Evolutionary conservation across 2,797 vertebrate species (phyloP), one percentile per base, ranked within the genome.

Genomic region (Geotrypetes seraphini): DNA sequence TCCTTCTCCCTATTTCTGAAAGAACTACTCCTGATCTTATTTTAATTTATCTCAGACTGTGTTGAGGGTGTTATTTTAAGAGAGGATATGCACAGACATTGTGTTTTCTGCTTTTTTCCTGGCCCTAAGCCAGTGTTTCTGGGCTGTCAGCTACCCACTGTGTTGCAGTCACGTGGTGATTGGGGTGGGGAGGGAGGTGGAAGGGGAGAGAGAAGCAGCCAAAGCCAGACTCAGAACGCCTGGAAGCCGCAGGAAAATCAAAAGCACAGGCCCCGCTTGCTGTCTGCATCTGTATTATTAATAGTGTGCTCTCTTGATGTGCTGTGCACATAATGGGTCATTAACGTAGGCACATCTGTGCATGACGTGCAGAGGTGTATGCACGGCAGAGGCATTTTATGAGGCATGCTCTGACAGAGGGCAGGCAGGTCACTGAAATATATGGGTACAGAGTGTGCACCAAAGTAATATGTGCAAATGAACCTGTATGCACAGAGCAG

Each of bases 81-180:
- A 70, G 73, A 68, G 75, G 72, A 76, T 73, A 70, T 63, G 71
- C 72, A 67, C 64, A 55, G 64, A 70, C 68, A 68, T 66, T 60
- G 62, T 69, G 74, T 74, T 86, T 86, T 79, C 73, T 81, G 81
- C 78, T 85, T 73, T 72, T 82, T 84, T 84, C 81, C 87, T 89
- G 87, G 85, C 82, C 68, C 74, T 66, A 59, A 67, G 72, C 76
- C 79, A 75, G 69, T 65, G 67, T 60, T 69, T 69, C 63, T 53
- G 36, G 63, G 75, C 65, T 65, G 63, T 71, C 60, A 56, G 78
- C 81, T 69, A 70, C 70, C 73, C 69, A 68, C 62, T 63, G 62
- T 62, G 63, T 66, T 63, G 54, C 46, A 53, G 65, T 77, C 77
- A 79, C 69, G 74, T 71, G 74, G 73, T 53, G 49, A 53, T 66